These are phyloP conservation scores for Armadillidium nasatum DNA, from an alignment of 1,140 invertebrate genomes.

Conservation along the genomic window DNA sequence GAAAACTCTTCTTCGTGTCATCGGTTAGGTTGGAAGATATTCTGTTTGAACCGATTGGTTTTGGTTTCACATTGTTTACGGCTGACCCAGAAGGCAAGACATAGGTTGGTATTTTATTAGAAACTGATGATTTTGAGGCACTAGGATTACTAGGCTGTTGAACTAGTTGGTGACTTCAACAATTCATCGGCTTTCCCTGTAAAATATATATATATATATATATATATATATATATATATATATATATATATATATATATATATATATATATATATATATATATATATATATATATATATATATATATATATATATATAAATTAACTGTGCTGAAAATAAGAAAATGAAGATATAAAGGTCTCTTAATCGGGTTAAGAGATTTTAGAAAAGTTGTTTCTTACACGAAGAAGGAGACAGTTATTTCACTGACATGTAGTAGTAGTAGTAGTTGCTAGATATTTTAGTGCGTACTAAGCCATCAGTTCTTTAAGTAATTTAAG, in stretches of 20 bases:
- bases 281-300: constrained; percentile 19
- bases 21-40: constrained; percentile 13
- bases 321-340: no score
- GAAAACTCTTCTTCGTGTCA: constrained; percentile 26
- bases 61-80: background rate
- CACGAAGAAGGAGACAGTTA: no score
- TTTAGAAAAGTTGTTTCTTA: no score
- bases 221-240: background rate
- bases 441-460: no score
- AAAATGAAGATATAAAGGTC: no score
- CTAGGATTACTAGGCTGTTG: background rate
- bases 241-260: constrained; percentile 18
- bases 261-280: background rate
- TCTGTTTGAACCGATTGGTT: constrained; percentile 1
- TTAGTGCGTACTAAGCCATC: no score
- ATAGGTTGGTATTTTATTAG: constrained; percentile 21
- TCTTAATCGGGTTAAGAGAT: no score
- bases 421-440: no score
- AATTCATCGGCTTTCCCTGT: constrained; percentile 28
- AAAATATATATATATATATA: background rate
- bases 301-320: constrained; percentile 26
- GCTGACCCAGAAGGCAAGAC: constrained; percentile 9
- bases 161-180: constrained; percentile 17
- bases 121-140: background rate
- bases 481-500: no score